phyloP scores from a whole-genome alignment of 2,113 vertebrate species.

The Amblyornis subalaris region DNA sequence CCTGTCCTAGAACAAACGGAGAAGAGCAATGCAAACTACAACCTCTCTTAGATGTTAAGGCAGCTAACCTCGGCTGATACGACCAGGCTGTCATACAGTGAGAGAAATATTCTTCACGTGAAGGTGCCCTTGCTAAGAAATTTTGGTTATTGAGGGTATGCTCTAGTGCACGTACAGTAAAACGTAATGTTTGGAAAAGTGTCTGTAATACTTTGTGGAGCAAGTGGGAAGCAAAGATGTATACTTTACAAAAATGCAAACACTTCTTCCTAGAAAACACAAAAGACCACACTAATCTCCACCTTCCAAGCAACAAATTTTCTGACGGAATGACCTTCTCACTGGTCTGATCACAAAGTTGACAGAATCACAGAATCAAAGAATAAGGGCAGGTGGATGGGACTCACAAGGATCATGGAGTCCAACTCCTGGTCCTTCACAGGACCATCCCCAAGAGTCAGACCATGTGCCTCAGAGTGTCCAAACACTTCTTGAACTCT shows the following conservation, averaged over 20 bases:
- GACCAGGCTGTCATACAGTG: neutral
- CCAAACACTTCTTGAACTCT: neutral
- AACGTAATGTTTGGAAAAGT: neutral
- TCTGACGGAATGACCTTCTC: neutral
- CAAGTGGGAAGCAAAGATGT: neutral
- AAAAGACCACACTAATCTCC: neutral
- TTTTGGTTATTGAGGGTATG: neutral
- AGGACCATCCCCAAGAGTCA: accelerated
- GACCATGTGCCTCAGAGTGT: neutral
- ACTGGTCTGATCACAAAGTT: neutral
- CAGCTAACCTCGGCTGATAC: neutral
- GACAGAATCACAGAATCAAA: neutral
- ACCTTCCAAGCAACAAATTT: neutral
- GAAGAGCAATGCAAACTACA: neutral
- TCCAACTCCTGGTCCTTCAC: neutral
- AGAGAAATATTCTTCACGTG: neutral
- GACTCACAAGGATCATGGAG: accelerated
- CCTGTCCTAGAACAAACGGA: neutral
- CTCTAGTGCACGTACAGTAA: neutral
- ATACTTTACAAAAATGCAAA: neutral
- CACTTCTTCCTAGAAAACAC: neutral
- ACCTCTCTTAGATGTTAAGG: neutral
- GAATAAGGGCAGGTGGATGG: neutral
- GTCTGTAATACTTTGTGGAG: neutral
- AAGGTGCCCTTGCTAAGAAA: neutral